Base-by-base conservation (phyloP, 2,888 invertebrate species). In the Cyaniris semiargus region DNA sequence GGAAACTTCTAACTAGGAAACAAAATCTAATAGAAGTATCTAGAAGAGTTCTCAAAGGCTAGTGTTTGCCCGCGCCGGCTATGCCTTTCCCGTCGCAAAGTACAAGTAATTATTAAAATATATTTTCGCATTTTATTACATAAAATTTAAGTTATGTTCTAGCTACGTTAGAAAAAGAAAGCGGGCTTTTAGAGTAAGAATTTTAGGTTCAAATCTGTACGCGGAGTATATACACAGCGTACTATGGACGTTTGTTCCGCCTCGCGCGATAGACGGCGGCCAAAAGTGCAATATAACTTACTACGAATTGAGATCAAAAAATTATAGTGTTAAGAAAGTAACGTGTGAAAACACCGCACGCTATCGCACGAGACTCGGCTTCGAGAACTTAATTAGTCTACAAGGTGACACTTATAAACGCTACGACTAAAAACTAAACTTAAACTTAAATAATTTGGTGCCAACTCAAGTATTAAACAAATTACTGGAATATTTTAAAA, bases 81-180 rank as follows among this genome's bases (percentile, higher is more conserved):
- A 87, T 87, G 90, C 90, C 89, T 88, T 89, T 90, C 88, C 91
- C 92, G 87, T 89, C 85, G 91, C 93, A 92, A 92, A 93, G 89
- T 93, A 93, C 93, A 93, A 91, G 89, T 93, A 91, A 93, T 93
- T 93, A 94, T 93, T 93, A 93, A 94, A 93, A 93, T 94, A 94
- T 94, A 94, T 93, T 90, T 92, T 90, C 91, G 93, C 93, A 92
- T 93, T 94, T 90, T 92, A 93, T 93, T 94, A 94, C 92, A 93
- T 92, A 94, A 93, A 93, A 93, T 94, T 94, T 91, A 94, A 92
- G 93, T 94, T 93, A 93, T 90, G 92, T 88, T 91, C 93, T 93
- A 93, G 90, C 92, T 93, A 94, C 89, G 87, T 92, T 92, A 92
- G 90, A 92, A 93, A 93, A 93, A 86, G 90, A 91, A 93, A 93